Evolutionary conservation across 2,888 invertebrate species (phyloP), one percentile per base, ranked within the genome.

Genomic region (Drosophila prolongata): DNA sequence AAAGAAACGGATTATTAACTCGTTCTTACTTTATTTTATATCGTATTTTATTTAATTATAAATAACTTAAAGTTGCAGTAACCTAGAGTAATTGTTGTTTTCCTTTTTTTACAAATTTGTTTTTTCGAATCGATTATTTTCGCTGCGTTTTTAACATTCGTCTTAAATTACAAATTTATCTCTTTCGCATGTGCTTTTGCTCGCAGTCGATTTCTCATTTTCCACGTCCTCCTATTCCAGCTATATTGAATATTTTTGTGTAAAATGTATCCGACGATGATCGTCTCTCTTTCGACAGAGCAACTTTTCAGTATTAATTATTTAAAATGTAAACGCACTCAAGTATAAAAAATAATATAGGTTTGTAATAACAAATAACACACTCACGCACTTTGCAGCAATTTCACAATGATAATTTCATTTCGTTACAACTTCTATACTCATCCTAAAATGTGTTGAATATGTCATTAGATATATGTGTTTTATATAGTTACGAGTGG

Each of bases 61-160:
- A 91, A 91, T 91, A 91, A 91, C 91, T 91, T 91, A 90, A 75
- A 87, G 80, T 90, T 90, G 73, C 88, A 87, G 90, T 90, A 84
- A 83, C 90, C 90, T 91, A 89, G 87, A 87, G 85, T 80, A 84
- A 83, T 88, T 89, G 78, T 84, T 60, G 61, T 75, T 77, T 78
- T 78, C 76, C 66, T 78, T 71, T 77, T 76, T 77, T 65, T 77
- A 74, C 77, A 74, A 65, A 43, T 71, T 75, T 61, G 11, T 64
- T 24, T 11, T 69, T 59, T 56, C 64, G 13, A 64, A 70, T 68
- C 34, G 64, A 75, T 75, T 64, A 58, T 64, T 65, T 59, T 76
- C 67, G 80, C 78, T 77, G 73, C 83, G 54, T 78, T 75, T 70
- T 52, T 24, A 86, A 76, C 71, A 73, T 61, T 73, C 43, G 78